These are phyloP conservation scores for Calidris pygmaea DNA, from an alignment of 2,113 vertebrate species.

Conservation along the genomic window DNA sequence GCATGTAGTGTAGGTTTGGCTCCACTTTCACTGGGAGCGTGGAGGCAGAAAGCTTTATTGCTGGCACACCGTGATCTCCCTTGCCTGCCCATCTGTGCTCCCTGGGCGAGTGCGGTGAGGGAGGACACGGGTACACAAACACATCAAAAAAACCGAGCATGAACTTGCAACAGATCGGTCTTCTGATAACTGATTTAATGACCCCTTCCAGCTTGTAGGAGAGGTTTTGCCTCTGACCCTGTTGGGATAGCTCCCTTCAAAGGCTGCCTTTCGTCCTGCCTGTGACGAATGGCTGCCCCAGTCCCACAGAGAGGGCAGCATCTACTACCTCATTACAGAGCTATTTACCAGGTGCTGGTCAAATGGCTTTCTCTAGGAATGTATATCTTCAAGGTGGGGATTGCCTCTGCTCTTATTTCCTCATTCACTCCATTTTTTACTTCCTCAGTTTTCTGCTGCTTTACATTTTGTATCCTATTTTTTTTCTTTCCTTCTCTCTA, in stretches of 20 bases:
- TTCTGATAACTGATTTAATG: background rate
- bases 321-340: background rate
- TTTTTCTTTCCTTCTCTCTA: background rate
- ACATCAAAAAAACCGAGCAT: rapidly evolving
- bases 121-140: background rate
- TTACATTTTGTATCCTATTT: background rate
- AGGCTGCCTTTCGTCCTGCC: background rate
- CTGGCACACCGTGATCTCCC: rapidly evolving
- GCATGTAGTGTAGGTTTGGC: background rate
- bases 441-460: background rate
- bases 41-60: background rate
- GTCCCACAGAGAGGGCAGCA: background rate
- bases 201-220: background rate
- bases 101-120: rapidly evolving
- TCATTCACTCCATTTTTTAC: background rate
- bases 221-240: background rate
- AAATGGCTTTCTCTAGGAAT: background rate
- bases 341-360: background rate
- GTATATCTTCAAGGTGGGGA: background rate
- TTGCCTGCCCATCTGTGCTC: background rate
- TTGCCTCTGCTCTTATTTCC: background rate
- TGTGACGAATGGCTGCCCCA: background rate
- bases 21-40: background rate
- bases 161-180: background rate
- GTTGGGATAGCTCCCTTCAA: background rate